A percentile compares a stretch with the other conserved stretches of the same genome.
Conservation (phyloP, 2,888 invertebrate genomes). For the Allolobophora icterica region DNA sequence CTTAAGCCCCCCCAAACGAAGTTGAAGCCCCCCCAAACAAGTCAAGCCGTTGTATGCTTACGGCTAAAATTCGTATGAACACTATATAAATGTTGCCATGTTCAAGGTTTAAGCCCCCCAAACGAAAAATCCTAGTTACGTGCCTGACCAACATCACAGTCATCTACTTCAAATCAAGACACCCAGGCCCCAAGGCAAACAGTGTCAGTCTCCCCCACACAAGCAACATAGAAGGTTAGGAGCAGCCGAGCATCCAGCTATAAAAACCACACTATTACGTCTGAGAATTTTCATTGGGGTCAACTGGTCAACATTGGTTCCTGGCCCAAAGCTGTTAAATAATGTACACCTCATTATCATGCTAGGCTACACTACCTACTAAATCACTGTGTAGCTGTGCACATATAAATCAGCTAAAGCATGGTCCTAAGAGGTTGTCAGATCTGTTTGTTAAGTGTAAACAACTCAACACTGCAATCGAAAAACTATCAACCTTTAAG, state of each 20-base stretch:
- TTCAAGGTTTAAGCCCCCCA: no score
- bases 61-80: no score
- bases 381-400: not conserved
- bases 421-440: not conserved
- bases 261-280: not conserved
- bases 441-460: not conserved
- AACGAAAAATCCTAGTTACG: no score
- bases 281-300: not conserved
- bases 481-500: not conserved
- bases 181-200: not conserved
- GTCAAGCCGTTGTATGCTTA: no score
- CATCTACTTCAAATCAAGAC: not conserved
- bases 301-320: not conserved
- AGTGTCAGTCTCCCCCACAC: not conserved
- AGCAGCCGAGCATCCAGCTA: not conserved
- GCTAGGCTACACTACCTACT: not conserved
- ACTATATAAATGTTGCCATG: no score
- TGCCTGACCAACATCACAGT: not conserved
- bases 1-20: no score
- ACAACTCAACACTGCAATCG: not conserved
- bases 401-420: not conserved
- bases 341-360: not conserved
- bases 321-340: not conserved
- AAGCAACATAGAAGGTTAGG: not conserved
- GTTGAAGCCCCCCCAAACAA: no score